Evolutionary conservation across 1,140 invertebrate genomes (phyloP).

Genomic region (Phthorimaea operculella): DNA sequence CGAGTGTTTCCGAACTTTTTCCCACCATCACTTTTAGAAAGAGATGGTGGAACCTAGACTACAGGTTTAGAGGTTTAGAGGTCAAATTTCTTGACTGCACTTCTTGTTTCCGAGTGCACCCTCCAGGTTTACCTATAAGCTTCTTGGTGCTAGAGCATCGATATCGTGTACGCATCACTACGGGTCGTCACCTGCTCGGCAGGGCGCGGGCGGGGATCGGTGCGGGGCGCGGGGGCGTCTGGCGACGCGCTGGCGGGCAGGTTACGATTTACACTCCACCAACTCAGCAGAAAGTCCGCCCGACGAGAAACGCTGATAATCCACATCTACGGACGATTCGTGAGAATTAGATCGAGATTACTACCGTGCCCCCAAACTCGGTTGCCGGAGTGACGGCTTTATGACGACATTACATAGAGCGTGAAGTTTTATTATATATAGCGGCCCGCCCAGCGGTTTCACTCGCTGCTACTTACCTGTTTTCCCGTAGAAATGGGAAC

Average conservation of each 20-base stretch:
- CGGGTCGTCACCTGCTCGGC: slow-evolving; percentile 51
- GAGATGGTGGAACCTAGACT: too few relatives aligned
- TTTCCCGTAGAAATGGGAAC: too few relatives aligned
- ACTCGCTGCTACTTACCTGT: too few relatives aligned
- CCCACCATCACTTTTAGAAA: too few relatives aligned
- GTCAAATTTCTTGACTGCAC: too few relatives aligned
- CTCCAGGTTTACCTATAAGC: too few relatives aligned
- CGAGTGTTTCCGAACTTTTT: too few relatives aligned
- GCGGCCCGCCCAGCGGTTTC: too few relatives aligned
- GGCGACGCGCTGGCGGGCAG: slow-evolving; percentile 62
- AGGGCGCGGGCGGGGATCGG: slow-evolving; percentile 30
- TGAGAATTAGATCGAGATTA: slow-evolving; percentile 59
- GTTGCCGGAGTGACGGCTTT: slow-evolving; percentile 27
- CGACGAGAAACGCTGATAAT: slow-evolving; percentile 62
- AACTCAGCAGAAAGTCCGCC: slow-evolving; percentile 61
- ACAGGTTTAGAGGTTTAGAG: too few relatives aligned
- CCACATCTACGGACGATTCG: slow-evolving; percentile 48
- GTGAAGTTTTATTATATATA: too few relatives aligned
- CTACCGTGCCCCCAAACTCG: slow-evolving; percentile 16
- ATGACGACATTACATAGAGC: slow-evolving; percentile 10
- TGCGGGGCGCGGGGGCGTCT: slow-evolving; percentile 27
- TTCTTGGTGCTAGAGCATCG: too few relatives aligned
- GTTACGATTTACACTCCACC: slow-evolving; percentile 66
- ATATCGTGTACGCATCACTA: slow-evolving; percentile 25
- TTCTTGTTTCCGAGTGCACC: too few relatives aligned